phyloP scores from a whole-genome alignment of 1,140 invertebrate genomes.

The Anoplolepis gracilipes region DNA sequence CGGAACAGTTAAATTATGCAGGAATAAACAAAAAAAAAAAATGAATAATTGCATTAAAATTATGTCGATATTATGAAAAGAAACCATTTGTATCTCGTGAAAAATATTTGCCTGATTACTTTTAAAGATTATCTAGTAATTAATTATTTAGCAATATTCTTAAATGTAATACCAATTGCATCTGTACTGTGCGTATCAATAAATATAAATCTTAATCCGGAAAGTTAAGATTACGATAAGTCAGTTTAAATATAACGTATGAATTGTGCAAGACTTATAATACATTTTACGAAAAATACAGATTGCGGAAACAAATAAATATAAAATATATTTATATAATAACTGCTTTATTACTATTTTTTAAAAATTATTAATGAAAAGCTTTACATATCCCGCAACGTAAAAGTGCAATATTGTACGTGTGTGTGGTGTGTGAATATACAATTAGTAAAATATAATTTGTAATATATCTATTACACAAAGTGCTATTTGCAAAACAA shows the following conservation, averaged over 20 bases:
- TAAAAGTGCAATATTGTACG: conserved; percentile 10
- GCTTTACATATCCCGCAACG: not conserved
- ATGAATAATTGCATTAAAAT: not conserved
- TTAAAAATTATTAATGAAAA: conserved; percentile 5
- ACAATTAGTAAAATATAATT: conserved; percentile 30
- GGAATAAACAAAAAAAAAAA: conserved; percentile 31
- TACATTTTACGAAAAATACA: not conserved
- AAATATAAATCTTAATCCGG: not conserved
- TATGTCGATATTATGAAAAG: conserved; percentile 15
- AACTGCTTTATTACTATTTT: conserved; percentile 16
- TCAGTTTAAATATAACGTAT: not conserved
- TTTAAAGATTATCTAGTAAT: not conserved
- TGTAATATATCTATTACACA: conserved; percentile 14
- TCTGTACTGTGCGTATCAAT: too few relatives aligned
- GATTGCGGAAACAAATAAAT: not conserved
- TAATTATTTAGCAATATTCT: too few relatives aligned
- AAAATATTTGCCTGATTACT: conserved; percentile 22
- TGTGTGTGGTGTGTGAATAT: too few relatives aligned
- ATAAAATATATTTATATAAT: not conserved
- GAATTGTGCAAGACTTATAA: not conserved
- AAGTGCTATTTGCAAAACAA: conserved; percentile 20
- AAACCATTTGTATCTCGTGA: conserved; percentile 4
- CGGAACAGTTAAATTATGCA: conserved; percentile 37
- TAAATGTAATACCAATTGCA: too few relatives aligned
- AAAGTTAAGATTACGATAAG: not conserved